Evolutionary conservation across 2,113 vertebrate genomes (phyloP), one percentile per base, ranked within the genome.

Genomic region (Dissostichus mawsoni): DNA sequence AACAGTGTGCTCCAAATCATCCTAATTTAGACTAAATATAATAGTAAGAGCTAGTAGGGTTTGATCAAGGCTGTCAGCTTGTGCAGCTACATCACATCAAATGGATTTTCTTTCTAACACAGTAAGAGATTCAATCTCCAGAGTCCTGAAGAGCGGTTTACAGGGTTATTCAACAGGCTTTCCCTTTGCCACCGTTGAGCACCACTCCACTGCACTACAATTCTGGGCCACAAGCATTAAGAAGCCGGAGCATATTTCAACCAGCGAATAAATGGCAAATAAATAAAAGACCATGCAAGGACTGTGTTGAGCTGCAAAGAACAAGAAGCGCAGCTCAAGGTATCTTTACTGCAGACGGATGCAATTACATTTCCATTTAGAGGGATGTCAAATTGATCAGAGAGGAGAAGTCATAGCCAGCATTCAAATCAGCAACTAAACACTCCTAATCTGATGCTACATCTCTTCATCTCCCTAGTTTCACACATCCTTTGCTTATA

Each of bases 311-410:
- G 36, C 29, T 63, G 57, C 78, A 84, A 87, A 78, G 69, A 88
- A 80, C 51, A 63, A 82, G 41, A 47, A 41, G 23, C 65, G 81
- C 52, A 59, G 58, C 64, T 76, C 62, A 83, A 88, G 83, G 70
- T 90, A 74, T 45, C 65, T 88, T 94, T 89, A 91, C 90, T 91
- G 95, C 91, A 94, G 93, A 92, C 82, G 89, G 94, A 96, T 94
- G 93, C 93, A 95, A 96, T 96, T 95, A 95, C 55, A 93, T 94
- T 96, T 95, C 95, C 94, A 94, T 96, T 96, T 95, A 95, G 93
- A 93, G 81, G 93, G 92, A 95, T 96, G 96, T 96, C 94, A 96
- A 95, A 96, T 95, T 93, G 95, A 96, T 95, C 86, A 90, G 92
- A 93, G 90, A 36, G 59, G 51, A 94, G 91, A 84, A 95, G 90